Evolutionary conservation across 2,113 vertebrate species (phyloP), one percentile per base, ranked within the genome.

Genomic region (Conger conger): DNA sequence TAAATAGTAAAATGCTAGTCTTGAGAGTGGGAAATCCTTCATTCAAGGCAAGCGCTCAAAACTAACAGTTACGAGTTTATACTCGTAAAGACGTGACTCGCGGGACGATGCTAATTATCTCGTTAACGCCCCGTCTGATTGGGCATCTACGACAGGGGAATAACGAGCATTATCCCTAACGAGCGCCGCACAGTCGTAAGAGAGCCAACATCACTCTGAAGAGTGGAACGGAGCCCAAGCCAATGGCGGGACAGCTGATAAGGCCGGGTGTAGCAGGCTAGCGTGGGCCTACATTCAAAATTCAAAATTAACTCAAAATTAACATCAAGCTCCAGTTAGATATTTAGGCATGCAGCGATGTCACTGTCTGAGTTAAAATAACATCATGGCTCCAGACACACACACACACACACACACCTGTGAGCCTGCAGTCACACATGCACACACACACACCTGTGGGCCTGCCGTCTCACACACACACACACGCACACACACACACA

Each of bases 381-480:
- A 50, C 45, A 50, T 6, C 40, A 6, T 42, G 40, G 40, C 9
- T 42, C 45, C 7, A 50, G 45, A 13, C 11, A 8, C 45, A 4
- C 95, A 95, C 96, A 99, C 96, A 94, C 99, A 96, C 68, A 99
- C 94, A 27, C 97, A 98, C 91, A 99, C 98, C 86, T 97, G 57
- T 0, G 97, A 93, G 9, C 92, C 98, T 99, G 84, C 0, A 50
- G 27, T 60, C 27, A 3, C 54, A 16, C 15, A 16, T 16, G 9
- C 40, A 42, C 40, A 50, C 45, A 50, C 11, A 50, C 45, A 50
- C 8, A 50, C 7, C 45, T 11, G 45, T 50, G 45, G 15, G 45
- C n/a, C n/a, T n/a, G n/a, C n/a, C n/a, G n/a, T n/a, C n/a, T n/a
- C n/a, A n/a, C n/a, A n/a, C n/a, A n/a, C n/a, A n/a, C n/a, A n/a